A percentile compares a stretch with the other conserved stretches of the same genome.
phyloP scores from a whole-genome alignment of 1,140 invertebrate species.

The Atta cephalotes region DNA sequence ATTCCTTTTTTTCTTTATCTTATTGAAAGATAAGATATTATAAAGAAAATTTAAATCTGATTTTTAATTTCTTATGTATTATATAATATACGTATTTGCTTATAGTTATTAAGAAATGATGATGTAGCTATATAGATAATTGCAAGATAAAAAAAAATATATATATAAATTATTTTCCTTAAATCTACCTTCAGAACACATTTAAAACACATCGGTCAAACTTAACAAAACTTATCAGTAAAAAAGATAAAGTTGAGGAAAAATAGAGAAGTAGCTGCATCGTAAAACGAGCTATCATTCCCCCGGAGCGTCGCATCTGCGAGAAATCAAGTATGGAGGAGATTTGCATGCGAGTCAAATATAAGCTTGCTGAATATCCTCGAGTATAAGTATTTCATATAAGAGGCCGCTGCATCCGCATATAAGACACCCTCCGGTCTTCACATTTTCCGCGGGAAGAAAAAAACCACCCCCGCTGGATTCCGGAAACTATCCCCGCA shows the following conservation, averaged over 20 bases:
- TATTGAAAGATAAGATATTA: background rate
- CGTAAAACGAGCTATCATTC: conserved; percentile 74
- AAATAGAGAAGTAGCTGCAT: conserved; percentile 61
- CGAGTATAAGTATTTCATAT: conserved; percentile 83
- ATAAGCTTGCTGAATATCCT: conserved; percentile 82
- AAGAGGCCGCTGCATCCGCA: conserved; percentile 77
- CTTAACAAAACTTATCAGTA: conserved; percentile 46
- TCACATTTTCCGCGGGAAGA: conserved; percentile 77
- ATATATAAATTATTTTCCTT: background rate
- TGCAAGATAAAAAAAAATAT: background rate
- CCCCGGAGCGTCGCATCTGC: conserved; percentile 76
- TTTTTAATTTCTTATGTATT: background rate
- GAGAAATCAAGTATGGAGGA: conserved; percentile 84
- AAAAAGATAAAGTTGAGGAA: conserved; percentile 46
- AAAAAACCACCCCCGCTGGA: conserved; percentile 77
- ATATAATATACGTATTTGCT: background rate
- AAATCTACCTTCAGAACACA: conserved; percentile 14
- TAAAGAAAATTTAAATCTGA: background rate
- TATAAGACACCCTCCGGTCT: conserved; percentile 78
- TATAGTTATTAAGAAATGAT: conserved; percentile 15
- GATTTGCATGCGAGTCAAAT: conserved; percentile 85
- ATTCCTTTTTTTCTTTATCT: background rate
- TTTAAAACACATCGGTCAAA: conserved; percentile 27
- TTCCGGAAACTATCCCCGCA: conserved; percentile 73
- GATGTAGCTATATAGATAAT: background rate